Base-by-base conservation (phyloP, 1,140 invertebrate genomes). In the Leguminivora glycinivorella region DNA sequence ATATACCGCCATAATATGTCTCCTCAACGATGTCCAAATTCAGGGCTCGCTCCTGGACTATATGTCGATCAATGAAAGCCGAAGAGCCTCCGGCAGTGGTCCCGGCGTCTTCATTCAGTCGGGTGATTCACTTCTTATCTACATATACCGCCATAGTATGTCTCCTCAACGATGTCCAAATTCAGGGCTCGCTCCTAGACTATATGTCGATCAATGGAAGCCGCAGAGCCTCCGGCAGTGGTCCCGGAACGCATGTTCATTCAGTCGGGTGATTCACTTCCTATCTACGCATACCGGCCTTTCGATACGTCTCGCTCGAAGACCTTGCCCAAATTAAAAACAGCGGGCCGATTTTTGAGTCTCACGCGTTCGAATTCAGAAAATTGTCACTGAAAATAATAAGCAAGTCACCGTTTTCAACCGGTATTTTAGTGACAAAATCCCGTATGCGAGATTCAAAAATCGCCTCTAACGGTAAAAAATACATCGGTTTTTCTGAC, bases 51-150 rank as follows among this genome's bases (percentile, higher is more conserved):
- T 34, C 58, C 19, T 17, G 58, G 58, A 31, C 58, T 63, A 63
- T 14, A 4, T n/a, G 31, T 63, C 58, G 58, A 63, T 63, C 58
- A 63, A 63, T 63, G 56, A n/a, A 63, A 63, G 58, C 58, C 58
- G 29, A 26, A 9, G 26, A 63, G 58, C 58, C 58, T 63, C 26
- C 26, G 58, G 58, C 58, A 26, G 10, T 9, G 52, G 56, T 17
- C 58, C 47, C 47, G 47, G 47, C 19, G 47, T 52, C 17, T 52
- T 52, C 47, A n/a, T n/a, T n/a, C n/a, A n/a, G n/a, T n/a, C n/a
- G n/a, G n/a, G n/a, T n/a, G n/a, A n/a, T n/a, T n/a, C n/a, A n/a
- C n/a, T n/a, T n/a, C n/a, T n/a, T n/a, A n/a, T n/a, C n/a, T n/a
- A n/a, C n/a, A n/a, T n/a, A n/a, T n/a, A n/a, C n/a, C n/a, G n/a